These are phyloP conservation scores for Mactra quadrangularis DNA, from an alignment of 1,140 invertebrate species.

Conservation along the genomic window DNA sequence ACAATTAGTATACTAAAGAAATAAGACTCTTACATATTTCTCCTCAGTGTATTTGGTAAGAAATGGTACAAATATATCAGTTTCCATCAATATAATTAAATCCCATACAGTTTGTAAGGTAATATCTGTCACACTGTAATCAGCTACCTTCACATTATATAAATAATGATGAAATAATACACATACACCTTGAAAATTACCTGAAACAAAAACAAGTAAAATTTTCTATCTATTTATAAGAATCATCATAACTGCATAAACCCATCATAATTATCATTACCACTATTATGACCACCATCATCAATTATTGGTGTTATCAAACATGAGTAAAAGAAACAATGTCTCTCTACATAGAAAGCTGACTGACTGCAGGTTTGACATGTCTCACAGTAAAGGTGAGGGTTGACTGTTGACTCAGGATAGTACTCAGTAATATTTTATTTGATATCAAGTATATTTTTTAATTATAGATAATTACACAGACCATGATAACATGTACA, in stretches of 20 bases:
- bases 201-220: background rate
- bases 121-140: conserved; percentile 48
- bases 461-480: no score
- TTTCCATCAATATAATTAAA: conserved; percentile 36
- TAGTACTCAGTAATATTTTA: no score
- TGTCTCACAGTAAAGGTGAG: no score
- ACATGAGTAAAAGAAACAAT: background rate
- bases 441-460: no score
- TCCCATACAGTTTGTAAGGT: conserved; percentile 50
- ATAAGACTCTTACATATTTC: conserved; percentile 1
- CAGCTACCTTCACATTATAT: conserved; percentile 51
- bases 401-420: no score
- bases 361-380: no score
- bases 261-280: background rate
- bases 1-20: no score
- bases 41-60: conserved; percentile 9
- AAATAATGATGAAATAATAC: conserved; percentile 34
- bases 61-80: conserved; percentile 40
- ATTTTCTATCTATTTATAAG: background rate
- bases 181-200: conserved; percentile 47
- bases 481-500: no score
- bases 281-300: background rate
- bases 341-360: no score
- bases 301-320: background rate
- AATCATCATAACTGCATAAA: background rate